Evolutionary conservation across 2,888 invertebrate genomes (phyloP), one percentile per base, ranked within the genome.

Genomic region (Gisinianus flammeolus): DNA sequence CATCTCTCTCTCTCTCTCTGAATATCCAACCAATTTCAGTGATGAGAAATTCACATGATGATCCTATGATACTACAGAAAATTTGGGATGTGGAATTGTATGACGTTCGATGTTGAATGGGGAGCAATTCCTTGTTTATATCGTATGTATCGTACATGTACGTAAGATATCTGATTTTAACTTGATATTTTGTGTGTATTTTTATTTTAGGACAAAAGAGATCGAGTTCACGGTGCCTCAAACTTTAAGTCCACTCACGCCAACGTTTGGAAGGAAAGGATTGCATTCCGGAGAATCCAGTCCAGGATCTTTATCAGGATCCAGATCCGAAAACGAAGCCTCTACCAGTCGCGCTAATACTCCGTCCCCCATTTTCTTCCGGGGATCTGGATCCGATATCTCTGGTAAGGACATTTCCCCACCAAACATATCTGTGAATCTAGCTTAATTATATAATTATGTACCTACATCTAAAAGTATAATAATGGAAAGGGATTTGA

Each of bases 201-300:
- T 74, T 22, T 75, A 52, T 74, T 70, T 44, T 79, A 83, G 83
- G 75, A 82, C 82, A 68, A 83, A 82, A 76, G 83, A 83, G 80
- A 83, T 83, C 28, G 83, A 83, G 80, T 83, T 83, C 78, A 83
- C 82, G 67, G 83, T 83, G 81, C 83, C 83, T 80, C 83, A 82
- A 71, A 83, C 82, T 16, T 73, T 83, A 64, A 81, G 81, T 76
- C 83, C 83, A 24, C 80, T 83, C 35, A 83, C 83, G 35, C 83
- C 83, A 71, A 82, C 83, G 0, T 83, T 83, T 77, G 82, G 80
- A 54, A 70, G 83, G 31, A 83, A 83, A 69, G 80, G 82, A 64
- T 76, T 83, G 64, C 78, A 52, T 56, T 83, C 83, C 33, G 83
- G 83, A 30, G 83, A 83, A 69, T 82, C 82, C 12, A 83, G 82